Conservation (phyloP, 1,140 invertebrate species). For the Heliconius hewitsoni region DNA sequence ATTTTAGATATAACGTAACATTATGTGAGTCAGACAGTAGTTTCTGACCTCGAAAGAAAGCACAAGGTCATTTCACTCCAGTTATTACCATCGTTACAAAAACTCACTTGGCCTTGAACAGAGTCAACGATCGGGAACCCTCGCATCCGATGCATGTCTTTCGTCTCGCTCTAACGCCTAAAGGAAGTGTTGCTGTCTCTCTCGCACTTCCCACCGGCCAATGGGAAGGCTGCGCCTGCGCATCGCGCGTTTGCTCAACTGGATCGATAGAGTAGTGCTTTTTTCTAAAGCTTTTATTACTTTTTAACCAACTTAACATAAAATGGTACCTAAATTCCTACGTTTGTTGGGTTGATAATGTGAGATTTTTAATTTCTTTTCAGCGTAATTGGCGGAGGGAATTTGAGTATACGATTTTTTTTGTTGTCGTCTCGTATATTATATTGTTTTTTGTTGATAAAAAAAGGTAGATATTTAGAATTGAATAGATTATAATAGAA, state of each 20-base stretch:
- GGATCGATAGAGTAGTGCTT: slow-evolving; percentile 69
- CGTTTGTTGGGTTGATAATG: slow-evolving; percentile 3
- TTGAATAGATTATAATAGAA: background rate
- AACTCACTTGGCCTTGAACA: slow-evolving; percentile 71
- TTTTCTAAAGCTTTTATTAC: slow-evolving; percentile 27
- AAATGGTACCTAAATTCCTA: slow-evolving; percentile 17
- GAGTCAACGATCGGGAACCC: slow-evolving; percentile 76
- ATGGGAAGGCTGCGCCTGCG: slow-evolving; percentile 62
- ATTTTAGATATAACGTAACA: background rate
- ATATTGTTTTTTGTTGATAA: too few relatives aligned
- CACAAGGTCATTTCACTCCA: slow-evolving; percentile 68
- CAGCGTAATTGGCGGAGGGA: background rate
- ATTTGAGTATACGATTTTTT: background rate
- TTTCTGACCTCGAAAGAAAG: slow-evolving; percentile 73
- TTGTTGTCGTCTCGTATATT: background rate
- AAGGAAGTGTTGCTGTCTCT: slow-evolving; percentile 45
- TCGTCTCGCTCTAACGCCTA: slow-evolving; percentile 51
- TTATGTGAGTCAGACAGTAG: slow-evolving; percentile 24
- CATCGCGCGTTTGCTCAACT: slow-evolving; percentile 73
- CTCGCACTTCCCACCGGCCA: slow-evolving; percentile 57
- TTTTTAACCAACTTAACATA: slow-evolving; percentile 20
- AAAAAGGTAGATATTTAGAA: too few relatives aligned
- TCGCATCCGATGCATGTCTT: slow-evolving; percentile 68
- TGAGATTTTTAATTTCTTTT: background rate
- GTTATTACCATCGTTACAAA: slow-evolving; percentile 69